Evolutionary conservation across 1,140 invertebrate genomes (phyloP).

Genomic region (Globodera ellingtonae): DNA sequence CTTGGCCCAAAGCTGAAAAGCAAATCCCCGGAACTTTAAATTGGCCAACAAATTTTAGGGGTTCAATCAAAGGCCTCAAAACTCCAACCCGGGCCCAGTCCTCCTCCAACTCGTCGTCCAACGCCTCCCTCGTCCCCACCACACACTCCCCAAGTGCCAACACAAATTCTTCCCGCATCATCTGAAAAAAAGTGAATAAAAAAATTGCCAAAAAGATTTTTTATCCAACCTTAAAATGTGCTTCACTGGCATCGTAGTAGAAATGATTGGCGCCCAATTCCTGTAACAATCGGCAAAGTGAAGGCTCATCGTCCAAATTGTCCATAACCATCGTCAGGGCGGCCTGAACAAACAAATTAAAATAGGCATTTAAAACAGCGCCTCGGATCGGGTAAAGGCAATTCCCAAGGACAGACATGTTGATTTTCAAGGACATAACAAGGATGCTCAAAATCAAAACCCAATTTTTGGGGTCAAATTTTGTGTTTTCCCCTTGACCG

Average conservation of each 20-base stretch:
- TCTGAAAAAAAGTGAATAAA: constrained; percentile 33
- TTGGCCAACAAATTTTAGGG: not conserved
- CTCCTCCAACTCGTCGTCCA: constrained; percentile 52
- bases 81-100: constrained; percentile 49
- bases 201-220: constrained; percentile 20
- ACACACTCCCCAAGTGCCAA: constrained; percentile 50
- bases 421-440: too few species aligned
- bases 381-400: too few species aligned
- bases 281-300: constrained; percentile 49
- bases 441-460: too few species aligned
- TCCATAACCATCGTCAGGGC: constrained; percentile 63
- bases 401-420: too few species aligned
- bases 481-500: too few species aligned
- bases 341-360: constrained; percentile 56
- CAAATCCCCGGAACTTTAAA: too few species aligned
- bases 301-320: constrained; percentile 58
- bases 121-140: constrained; percentile 33
- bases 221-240: constrained; percentile 56
- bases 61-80: not conserved
- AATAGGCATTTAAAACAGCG: constrained; percentile 47
- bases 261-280: constrained; percentile 64
- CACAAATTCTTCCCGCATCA: constrained; percentile 58
- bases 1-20: constrained; percentile 40
- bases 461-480: too few species aligned
- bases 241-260: constrained; percentile 62